These are phyloP conservation scores for Brenthis daphne DNA, from an alignment of 2,888 invertebrate species.

Conservation along the genomic window DNA sequence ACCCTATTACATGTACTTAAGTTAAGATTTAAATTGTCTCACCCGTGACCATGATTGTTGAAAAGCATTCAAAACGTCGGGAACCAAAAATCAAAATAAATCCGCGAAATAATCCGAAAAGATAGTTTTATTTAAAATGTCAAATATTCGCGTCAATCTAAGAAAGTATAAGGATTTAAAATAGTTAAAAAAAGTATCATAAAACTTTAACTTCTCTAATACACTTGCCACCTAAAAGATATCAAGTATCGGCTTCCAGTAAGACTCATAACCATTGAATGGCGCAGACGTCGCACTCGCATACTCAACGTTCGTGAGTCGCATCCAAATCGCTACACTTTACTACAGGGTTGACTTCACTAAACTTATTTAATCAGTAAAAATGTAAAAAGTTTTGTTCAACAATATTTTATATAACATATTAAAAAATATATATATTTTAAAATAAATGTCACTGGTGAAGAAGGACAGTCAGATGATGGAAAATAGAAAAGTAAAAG, in stretches of 20 bases:
- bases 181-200: constrained; percentile 8
- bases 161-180: not conserved
- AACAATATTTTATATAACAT: not conserved
- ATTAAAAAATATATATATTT: too few relatives aligned
- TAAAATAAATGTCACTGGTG: too few relatives aligned
- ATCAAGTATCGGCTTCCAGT: constrained; percentile 31
- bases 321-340: constrained; percentile 35
- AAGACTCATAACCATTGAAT: constrained; percentile 36
- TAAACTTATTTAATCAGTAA: constrained; percentile 8
- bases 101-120: too few relatives aligned
- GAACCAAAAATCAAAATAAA: too few relatives aligned
- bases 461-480: too few relatives aligned
- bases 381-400: not conserved
- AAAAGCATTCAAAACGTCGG: too few relatives aligned
- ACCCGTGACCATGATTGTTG: too few relatives aligned
- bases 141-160: too few relatives aligned
- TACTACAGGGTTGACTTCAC: constrained; percentile 30
- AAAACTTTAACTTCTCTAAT: constrained; percentile 23
- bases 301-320: constrained; percentile 38
- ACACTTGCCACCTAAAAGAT: constrained; percentile 30
- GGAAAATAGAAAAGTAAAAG: too few relatives aligned
- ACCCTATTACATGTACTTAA: not conserved
- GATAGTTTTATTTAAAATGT: too few relatives aligned
- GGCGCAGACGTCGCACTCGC: constrained; percentile 49
- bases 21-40: too few relatives aligned